phyloP scores from a whole-genome alignment of 2,888 invertebrate genomes.

The Oscheius sp. region DNA sequence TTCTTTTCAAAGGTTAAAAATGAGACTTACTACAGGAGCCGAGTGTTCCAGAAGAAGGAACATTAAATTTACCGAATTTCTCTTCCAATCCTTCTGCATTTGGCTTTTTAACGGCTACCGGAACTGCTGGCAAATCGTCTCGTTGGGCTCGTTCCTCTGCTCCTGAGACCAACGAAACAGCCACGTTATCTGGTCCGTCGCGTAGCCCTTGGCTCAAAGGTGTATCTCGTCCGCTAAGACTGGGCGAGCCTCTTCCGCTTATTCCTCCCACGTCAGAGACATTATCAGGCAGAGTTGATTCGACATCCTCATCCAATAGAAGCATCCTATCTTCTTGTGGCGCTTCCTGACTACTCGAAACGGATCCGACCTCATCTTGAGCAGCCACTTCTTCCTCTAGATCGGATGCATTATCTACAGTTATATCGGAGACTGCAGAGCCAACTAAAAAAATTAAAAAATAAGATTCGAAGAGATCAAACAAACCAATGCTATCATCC shows the following conservation, averaged over 20 bases:
- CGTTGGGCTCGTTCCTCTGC: slow-evolving; percentile 32
- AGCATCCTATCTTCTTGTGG: slow-evolving; percentile 38
- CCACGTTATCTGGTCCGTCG: slow-evolving; percentile 21
- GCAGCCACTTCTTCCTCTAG: slow-evolving; percentile 57
- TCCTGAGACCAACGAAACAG: slow-evolving; percentile 37
- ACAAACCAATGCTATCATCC: slow-evolving; percentile 43
- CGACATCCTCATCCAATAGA: slow-evolving; percentile 51
- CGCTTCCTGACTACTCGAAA: slow-evolving; percentile 36
- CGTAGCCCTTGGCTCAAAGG: slow-evolving; percentile 76
- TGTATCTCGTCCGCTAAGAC: slow-evolving; percentile 80
- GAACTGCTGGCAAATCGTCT: slow-evolving; percentile 61
- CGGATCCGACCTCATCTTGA: slow-evolving; percentile 43
- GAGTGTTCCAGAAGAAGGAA: slow-evolving; percentile 75
- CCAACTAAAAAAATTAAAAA: slow-evolving; percentile 20
- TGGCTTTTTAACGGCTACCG: slow-evolving; percentile 76
- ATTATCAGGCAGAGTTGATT: slow-evolving; percentile 77
- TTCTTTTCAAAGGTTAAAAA: not conserved
- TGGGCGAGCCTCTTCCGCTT: slow-evolving; percentile 75
- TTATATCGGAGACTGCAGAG: slow-evolving; percentile 41
- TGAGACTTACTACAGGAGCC: slow-evolving; percentile 28
- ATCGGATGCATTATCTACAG: slow-evolving; percentile 50
- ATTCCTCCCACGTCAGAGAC: slow-evolving; percentile 84
- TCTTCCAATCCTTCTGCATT: slow-evolving; percentile 94
- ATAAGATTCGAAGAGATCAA: not conserved
- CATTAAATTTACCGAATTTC: slow-evolving; percentile 97